These are phyloP conservation scores for Gallinago nigripennis DNA, from an alignment of 2,797 vertebrate genomes.

Conservation along the genomic window DNA sequence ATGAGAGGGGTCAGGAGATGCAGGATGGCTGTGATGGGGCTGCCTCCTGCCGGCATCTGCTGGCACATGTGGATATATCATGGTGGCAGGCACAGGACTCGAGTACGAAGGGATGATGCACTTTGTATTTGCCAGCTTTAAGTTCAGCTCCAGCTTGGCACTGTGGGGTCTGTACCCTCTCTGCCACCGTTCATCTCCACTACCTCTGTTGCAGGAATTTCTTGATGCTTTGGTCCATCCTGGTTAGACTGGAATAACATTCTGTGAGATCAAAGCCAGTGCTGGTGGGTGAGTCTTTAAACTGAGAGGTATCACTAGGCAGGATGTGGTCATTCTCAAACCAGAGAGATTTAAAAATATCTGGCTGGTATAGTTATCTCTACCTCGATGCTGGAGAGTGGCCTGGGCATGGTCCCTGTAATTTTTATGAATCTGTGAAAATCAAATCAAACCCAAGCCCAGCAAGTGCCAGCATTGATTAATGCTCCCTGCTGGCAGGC, in stretches of 20 bases:
- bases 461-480: conserved; percentile 21
- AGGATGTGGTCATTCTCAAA: background rate
- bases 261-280: background rate
- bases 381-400: background rate
- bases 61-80: background rate
- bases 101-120: background rate
- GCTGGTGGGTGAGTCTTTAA: background rate
- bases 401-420: background rate
- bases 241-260: background rate
- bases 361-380: background rate
- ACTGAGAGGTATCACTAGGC: background rate
- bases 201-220: background rate
- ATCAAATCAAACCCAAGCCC: conserved; percentile 21
- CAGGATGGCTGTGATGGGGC: background rate
- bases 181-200: background rate
- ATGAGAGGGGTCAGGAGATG: background rate
- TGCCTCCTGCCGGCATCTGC: background rate
- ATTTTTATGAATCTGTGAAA: conserved; percentile 19
- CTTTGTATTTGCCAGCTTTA: background rate
- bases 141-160: background rate
- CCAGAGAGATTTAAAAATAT: conserved; percentile 1
- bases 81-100: background rate
- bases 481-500: conserved; percentile 7
- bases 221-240: background rate
- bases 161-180: background rate